phyloP scores from a whole-genome alignment of 2,888 invertebrate species.

The Bugulina stolonifera region DNA sequence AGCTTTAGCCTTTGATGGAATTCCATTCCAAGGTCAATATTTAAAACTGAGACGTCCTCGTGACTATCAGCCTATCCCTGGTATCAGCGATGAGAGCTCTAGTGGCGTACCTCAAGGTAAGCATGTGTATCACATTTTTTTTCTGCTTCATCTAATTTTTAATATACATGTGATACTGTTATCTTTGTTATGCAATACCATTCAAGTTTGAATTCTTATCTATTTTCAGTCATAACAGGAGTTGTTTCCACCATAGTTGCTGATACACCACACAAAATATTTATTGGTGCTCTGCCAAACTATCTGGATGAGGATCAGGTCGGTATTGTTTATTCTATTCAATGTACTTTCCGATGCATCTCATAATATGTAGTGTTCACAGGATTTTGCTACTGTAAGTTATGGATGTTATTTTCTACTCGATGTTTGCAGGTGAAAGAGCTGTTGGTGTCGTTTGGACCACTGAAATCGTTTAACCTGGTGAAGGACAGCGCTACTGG shows the following conservation, averaged over 20 bases:
- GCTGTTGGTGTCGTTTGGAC: constrained; percentile 26
- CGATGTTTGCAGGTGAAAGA: constrained; percentile 22
- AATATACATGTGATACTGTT: too few species aligned
- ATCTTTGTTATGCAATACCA: too few species aligned
- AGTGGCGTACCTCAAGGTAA: background rate
- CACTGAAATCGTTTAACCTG: constrained; percentile 26
- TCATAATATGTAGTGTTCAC: too few species aligned
- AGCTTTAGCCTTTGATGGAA: constrained; percentile 27
- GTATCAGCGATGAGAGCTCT: constrained; percentile 5
- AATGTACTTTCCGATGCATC: too few species aligned
- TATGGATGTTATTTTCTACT: too few species aligned
- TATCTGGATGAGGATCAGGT: constrained; percentile 27
- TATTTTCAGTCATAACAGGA: background rate
- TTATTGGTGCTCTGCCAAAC: constrained; percentile 25
- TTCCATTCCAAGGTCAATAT: constrained; percentile 27
- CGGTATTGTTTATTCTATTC: too few species aligned
- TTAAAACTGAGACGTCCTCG: constrained; percentile 27
- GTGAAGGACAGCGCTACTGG: constrained; percentile 27
- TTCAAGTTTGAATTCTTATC: too few species aligned
- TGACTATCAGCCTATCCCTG: constrained; percentile 27
- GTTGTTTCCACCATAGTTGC: constrained; percentile 19
- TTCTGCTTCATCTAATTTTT: too few species aligned
- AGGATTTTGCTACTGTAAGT: too few species aligned
- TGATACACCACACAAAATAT: constrained; percentile 26
- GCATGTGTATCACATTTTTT: too few species aligned